A percentile compares a stretch with the other conserved stretches of the same genome.
These are phyloP conservation scores for Nomada goodeniana DNA, from an alignment of 2,888 invertebrate genomes.

Conservation along the genomic window DNA sequence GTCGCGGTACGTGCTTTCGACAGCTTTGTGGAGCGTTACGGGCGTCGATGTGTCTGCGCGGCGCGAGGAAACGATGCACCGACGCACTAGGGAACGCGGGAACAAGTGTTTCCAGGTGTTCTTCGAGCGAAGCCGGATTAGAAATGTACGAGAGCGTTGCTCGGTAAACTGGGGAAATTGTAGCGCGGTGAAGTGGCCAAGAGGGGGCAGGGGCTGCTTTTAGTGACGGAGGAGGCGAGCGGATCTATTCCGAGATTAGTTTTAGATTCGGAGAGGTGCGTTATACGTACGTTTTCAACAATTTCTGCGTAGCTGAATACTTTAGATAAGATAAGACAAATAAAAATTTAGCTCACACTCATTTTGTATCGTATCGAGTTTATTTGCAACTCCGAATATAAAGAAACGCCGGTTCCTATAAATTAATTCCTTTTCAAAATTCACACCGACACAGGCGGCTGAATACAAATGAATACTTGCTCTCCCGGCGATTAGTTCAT, in stretches of 20 bases:
- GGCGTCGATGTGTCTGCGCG: constrained; percentile 32
- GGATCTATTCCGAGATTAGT: neutral
- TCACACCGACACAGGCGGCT: neutral
- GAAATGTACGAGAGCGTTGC: constrained; percentile 36
- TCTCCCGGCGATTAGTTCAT: neutral
- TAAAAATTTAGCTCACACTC: no score
- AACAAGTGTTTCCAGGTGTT: constrained; percentile 48
- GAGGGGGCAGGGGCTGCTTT: neutral
- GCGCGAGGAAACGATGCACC: constrained; percentile 37
- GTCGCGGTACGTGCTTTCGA: constrained; percentile 40
- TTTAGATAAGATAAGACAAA: no score
- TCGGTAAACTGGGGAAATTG: constrained; percentile 30
- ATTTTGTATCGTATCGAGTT: no score
- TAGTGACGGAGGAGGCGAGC: neutral
- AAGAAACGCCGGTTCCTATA: no score
- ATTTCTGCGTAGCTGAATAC: neutral
- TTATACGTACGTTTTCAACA: neutral
- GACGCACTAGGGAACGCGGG: constrained; percentile 29
- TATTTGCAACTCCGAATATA: no score
- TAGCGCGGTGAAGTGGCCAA: constrained; percentile 15
- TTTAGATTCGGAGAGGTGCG: neutral
- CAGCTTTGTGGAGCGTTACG: constrained; percentile 55
- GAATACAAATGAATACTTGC: neutral
- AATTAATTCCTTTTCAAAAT: no score
- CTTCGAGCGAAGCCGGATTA: constrained; percentile 44